Base-by-base conservation (phyloP, 2,888 invertebrate genomes). In the Petrophora chlorosata region DNA sequence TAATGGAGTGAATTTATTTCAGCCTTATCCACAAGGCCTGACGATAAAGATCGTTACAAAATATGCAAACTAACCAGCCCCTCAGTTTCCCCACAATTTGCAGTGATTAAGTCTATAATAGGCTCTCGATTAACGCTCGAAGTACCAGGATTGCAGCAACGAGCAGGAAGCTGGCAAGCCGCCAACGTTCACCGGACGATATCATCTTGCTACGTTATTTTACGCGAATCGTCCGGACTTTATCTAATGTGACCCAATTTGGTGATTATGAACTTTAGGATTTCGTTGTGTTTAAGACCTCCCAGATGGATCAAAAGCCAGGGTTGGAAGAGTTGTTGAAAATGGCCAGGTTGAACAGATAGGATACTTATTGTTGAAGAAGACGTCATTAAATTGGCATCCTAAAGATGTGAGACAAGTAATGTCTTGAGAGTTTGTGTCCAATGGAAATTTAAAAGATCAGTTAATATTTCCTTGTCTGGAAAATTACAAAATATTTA, bases 121-220 rank as follows among this genome's bases (percentile, higher is more conserved):
- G 8, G 23, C 30, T 28, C 35, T 30, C 36, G 22, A 29, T 56
- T 51, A 52, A 46, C 55, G 41, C 23, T 23, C 40, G 29, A 55
- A 66, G 59, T 67, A 70, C 65, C 55, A 67, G 66, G 67, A 46
- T 43, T 46, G 59, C 53, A 70, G 42, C 63, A 59, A 60, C 61
- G 42, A 47, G 55, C 53, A 59, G 61, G 53, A 63, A 54, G 62
- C 59, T 73, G 76, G 76, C 73, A 43, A 36, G 32, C 22, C 40
- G 65, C 73, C 76, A 73, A 59, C 53, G 41, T 53, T 48, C 50
- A 61, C 53, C 51, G 36, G 43, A 35, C 33, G 53, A 53, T 55
- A 52, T 41, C 42, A 57, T 52, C 53, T 53, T 29, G 29, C 38
- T 46, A 53, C 61, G 56, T 54, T 56, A 58, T 47, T 56, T 53